Evolutionary conservation across 2,888 invertebrate species (phyloP).

Genomic region (Nasonovia ribisnigri): DNA sequence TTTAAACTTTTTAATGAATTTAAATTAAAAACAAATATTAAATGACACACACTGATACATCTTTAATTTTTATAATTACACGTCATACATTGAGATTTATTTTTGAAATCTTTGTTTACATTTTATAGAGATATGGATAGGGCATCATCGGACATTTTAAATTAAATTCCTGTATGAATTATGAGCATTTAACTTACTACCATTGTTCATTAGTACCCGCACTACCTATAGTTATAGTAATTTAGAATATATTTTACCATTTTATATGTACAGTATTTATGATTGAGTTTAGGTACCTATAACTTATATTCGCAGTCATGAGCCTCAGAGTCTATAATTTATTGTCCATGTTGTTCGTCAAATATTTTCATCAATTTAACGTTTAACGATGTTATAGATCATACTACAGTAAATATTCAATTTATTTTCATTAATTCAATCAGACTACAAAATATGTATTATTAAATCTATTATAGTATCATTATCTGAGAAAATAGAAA

Average conservation of each 20-base stretch:
- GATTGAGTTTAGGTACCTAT: neutral
- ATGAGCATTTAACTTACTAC: neutral
- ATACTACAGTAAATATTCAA: neutral
- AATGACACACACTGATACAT: neutral
- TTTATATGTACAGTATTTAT: neutral
- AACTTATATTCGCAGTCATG: neutral
- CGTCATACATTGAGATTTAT: neutral
- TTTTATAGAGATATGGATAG: neutral
- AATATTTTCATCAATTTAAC: neutral
- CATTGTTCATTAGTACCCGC: too few species aligned
- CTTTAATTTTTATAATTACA: neutral
- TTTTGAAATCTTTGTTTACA: neutral
- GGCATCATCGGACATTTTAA: neutral
- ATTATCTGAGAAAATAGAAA: neutral
- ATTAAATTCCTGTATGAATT: neutral
- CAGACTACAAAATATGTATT: neutral
- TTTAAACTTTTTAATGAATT: conserved; percentile 36
- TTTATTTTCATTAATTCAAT: neutral
- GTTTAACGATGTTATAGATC: neutral
- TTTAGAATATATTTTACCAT: neutral
- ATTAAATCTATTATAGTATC: neutral
- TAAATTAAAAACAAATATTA: conserved; percentile 11
- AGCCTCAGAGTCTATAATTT: too few species aligned
- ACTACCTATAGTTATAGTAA: neutral
- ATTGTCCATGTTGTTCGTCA: neutral